phyloP scores from a whole-genome alignment of 2,888 invertebrate species.

The Drosophila maculinotata region DNA sequence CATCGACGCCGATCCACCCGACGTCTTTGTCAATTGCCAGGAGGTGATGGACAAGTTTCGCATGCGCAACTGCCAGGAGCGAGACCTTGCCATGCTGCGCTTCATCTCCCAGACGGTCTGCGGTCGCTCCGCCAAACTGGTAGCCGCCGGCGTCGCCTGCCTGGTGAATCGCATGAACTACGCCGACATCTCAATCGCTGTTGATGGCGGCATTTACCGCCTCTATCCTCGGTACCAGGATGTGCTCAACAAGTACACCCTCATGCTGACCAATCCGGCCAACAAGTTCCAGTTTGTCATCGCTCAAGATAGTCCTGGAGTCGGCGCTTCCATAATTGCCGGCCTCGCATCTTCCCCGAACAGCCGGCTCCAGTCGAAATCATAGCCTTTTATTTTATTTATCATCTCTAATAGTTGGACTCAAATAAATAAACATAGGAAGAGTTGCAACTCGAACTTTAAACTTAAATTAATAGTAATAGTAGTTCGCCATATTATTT shows the following conservation, averaged over 20 bases:
- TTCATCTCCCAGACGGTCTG: constrained; percentile 95
- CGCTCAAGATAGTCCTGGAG: constrained; percentile 67
- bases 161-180: constrained; percentile 59
- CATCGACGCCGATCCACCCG: constrained; percentile 93
- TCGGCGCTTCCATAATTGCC: constrained; percentile 68
- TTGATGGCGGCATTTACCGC: constrained; percentile 69
- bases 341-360: constrained; percentile 87
- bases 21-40: constrained; percentile 91
- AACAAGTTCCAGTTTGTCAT: constrained; percentile 44
- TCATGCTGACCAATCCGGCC: constrained; percentile 18
- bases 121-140: constrained; percentile 95
- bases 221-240: constrained; percentile 49
- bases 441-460: too few relatives aligned
- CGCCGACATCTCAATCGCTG: constrained; percentile 31
- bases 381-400: neutral
- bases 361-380: too few relatives aligned
- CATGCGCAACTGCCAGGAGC: constrained; percentile 88
- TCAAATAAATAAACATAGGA: too few relatives aligned
- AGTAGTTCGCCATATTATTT: too few relatives aligned
- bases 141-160: constrained; percentile 92
- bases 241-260: constrained; percentile 28
- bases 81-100: constrained; percentile 95
- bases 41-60: constrained; percentile 92
- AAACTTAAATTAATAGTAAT: too few relatives aligned
- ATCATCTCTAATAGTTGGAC: too few relatives aligned